Evolutionary conservation across 2,797 vertebrate genomes (phyloP), one percentile per base, ranked within the genome.

Genomic region (Phylloscopus collybita): DNA sequence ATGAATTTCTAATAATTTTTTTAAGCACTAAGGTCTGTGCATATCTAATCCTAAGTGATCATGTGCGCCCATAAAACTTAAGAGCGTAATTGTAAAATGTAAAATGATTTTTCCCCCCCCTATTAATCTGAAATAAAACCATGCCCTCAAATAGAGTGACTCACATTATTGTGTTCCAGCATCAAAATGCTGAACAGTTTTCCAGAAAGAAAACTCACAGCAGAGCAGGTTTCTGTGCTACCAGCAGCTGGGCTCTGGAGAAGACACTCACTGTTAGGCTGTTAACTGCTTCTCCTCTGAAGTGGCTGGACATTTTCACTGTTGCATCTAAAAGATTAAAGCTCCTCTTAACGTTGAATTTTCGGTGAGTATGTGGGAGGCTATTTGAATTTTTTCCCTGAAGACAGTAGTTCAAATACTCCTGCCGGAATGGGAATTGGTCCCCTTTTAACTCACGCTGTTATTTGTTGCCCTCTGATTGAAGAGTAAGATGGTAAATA

Each of bases 341-440:
- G 80, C 56, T 81, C 5, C 53, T 56, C 32, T 76, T 66, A 65
- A 57, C 0, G 0, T 23, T 0, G 9, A 69, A 20, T 72, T 96
- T 66, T 86, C 38, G 53, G 60, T 62, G 61, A 72, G 73, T 51
- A 72, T 2, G 93, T 94, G 76, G 86, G 90, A 84, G 86, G 88
- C 47, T 81, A 16, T 94, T 96, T 81, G 85, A 91, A 42, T 86
- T 75, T 40, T 75, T n/a, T 45, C 86, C 93, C 84, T 78, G 59
- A 78, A 91, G 92, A 91, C 56, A 78, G 80, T 36, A 85, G 88
- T 94, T 95, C 74, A 94, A 40, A 73, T 91, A 8, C 69, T 72
- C 27, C 29, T 45, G 47, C 75, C 0, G 3, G 56, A 64, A 44
- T 51, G 80, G 53, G 85, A 94, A 75, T 66, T 42, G 64, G 62